Evolutionary conservation across 92 coral and sea anemone species (phyloP).

Genomic region (Parazoanthus atlanticus): DNA sequence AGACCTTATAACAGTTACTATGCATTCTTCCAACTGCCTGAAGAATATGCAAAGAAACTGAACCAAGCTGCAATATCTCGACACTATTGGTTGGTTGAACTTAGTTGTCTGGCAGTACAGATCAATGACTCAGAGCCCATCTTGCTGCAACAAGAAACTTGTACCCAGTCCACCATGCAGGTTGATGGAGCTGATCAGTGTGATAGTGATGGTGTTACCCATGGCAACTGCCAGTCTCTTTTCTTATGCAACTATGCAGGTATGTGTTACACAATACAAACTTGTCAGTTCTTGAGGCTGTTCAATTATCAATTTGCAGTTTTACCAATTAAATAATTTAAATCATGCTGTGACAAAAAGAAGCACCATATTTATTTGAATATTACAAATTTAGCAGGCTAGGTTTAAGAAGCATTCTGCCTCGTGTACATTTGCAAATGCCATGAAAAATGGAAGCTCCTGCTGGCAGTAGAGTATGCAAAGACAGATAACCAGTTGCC

Average conservation of each 20-base stretch:
- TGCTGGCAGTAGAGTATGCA: constrained; percentile 29
- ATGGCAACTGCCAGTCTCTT: background rate
- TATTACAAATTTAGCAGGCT: no score
- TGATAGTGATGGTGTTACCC: background rate
- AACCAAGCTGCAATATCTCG: background rate
- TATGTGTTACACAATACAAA: background rate
- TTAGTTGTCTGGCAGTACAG: background rate
- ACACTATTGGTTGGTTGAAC: background rate
- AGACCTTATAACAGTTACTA: background rate
- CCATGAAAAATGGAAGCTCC: constrained; percentile 25
- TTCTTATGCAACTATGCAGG: background rate
- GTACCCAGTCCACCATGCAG: background rate
- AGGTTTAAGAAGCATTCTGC: no score
- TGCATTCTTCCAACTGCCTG: background rate
- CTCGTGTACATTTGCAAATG: no score
- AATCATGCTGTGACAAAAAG: no score
- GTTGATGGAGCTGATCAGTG: background rate
- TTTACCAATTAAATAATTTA: background rate
- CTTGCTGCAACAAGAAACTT: background rate
- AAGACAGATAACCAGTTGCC: no score
- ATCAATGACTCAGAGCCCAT: background rate
- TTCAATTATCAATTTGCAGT: no score
- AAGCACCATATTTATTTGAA: no score
- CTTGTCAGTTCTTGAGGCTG: background rate
- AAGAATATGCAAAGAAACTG: background rate